These are phyloP conservation scores for Phalacrocorax brasilianus DNA, from an alignment of 2,113 vertebrate species.

Conservation along the genomic window DNA sequence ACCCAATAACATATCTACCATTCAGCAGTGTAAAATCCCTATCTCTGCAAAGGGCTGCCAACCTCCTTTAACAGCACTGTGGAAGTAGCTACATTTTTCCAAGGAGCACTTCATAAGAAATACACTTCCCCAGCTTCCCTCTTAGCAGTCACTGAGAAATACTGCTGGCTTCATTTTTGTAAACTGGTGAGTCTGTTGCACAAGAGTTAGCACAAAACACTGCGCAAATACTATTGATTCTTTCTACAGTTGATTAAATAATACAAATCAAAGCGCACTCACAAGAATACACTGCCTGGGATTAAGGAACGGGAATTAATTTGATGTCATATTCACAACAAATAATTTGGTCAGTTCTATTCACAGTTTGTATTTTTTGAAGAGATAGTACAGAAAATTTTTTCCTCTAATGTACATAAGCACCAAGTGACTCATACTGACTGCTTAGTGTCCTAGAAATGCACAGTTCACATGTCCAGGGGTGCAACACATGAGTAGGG, in stretches of 20 bases:
- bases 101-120: neutral
- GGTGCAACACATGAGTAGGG: neutral
- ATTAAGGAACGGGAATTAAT: neutral
- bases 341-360: neutral
- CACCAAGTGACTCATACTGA: neutral
- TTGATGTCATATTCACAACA: neutral
- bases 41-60: neutral
- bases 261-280: neutral
- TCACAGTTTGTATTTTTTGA: neutral
- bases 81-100: neutral
- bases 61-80: neutral
- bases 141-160: neutral
- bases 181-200: neutral
- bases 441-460: neutral
- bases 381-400: neutral
- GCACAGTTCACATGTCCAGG: neutral
- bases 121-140: neutral
- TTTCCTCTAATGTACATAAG: neutral
- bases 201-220: neutral
- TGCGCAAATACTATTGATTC: neutral
- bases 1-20: neutral
- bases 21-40: neutral
- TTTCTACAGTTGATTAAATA: neutral
- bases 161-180: neutral
- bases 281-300: neutral